phyloP scores from a whole-genome alignment of 2,888 invertebrate genomes.

The Eupithecia tripunctaria region DNA sequence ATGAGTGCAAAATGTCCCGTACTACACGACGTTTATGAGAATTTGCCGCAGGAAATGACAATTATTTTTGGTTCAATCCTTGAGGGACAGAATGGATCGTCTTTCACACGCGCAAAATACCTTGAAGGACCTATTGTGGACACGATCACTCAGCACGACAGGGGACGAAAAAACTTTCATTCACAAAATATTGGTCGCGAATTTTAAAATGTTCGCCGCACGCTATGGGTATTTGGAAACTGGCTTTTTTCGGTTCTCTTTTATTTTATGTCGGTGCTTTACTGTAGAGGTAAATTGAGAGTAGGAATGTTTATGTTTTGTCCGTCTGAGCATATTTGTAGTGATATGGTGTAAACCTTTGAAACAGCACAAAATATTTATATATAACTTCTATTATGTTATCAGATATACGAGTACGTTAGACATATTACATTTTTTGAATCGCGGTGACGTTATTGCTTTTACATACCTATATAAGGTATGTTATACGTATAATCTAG shows the following conservation, averaged over 20 bases:
- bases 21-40: slow-evolving; percentile 54
- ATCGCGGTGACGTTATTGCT: neutral
- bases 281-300: neutral
- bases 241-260: slow-evolving; percentile 18
- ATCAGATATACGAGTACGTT: no score
- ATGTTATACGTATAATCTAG: neutral
- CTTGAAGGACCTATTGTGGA: slow-evolving; percentile 76
- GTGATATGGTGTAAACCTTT: neutral
- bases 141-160: slow-evolving; percentile 54
- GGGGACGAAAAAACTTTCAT: slow-evolving; percentile 75
- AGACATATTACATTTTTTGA: neutral
- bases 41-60: slow-evolving; percentile 83
- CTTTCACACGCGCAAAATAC: slow-evolving; percentile 83
- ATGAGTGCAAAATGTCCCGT: slow-evolving; percentile 27
- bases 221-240: slow-evolving; percentile 28
- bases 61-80: slow-evolving; percentile 81
- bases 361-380: neutral
- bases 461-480: no score
- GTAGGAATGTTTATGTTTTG: neutral
- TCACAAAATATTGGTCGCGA: slow-evolving; percentile 82
- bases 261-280: slow-evolving; percentile 10
- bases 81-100: slow-evolving; percentile 73
- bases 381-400: no score
- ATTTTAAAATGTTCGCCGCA: slow-evolving; percentile 49
- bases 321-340: neutral